Evolutionary conservation across 2,113 vertebrate genomes (phyloP), one percentile per base, ranked within the genome.

Genomic region (Hippopotamus amphibius): DNA sequence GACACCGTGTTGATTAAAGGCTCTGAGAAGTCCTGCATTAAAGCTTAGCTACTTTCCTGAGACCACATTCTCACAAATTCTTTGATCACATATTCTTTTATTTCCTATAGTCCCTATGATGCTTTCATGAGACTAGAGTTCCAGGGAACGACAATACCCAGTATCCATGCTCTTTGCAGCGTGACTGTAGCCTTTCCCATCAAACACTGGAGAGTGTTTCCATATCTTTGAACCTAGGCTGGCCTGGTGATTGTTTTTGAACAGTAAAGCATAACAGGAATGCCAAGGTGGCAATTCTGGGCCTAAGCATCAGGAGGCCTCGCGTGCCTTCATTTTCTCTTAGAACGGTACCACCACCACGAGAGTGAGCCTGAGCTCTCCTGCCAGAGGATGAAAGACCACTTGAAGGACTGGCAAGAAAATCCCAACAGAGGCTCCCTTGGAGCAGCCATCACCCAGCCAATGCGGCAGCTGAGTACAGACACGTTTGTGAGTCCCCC

Each of bases 101-200:
- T 80, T 61, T 71, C 22, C n/a, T 37, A 0, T 37, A 6, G 11
- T 19, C 66, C 11, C 6, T 9, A 0, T 14, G 12, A 48, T 46
- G 48, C 63, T 65, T 37, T 16, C 26, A 17, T 3, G 69, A 43
- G 61, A 12, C 28, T 55, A 22, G n/a, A 80, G 21, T 17, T 50
- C 26, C 2, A 5, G 22, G 22, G 57, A 37, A n/a, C 13, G 46
- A 26, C 7, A 12, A 19, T 69, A 43, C 46, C 19, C 71, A 28
- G 37, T 0, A 26, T 3, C 15, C 2, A 0, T 28, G 14, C 7
- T 22, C 24, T 59, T 43, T 33, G 74, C 1, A 7, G 4, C 14
- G 14, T 10, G 72, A 59, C 11, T 9, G 10, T 43, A 69, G 2
- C 37, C 30, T 14, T n/a, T n/a, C 50, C n/a, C 24, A 1, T 17